Evolutionary conservation across 2,797 vertebrate genomes (phyloP), one percentile per base, ranked within the genome.

Genomic region (Enteromius thamalakanensis): DNA sequence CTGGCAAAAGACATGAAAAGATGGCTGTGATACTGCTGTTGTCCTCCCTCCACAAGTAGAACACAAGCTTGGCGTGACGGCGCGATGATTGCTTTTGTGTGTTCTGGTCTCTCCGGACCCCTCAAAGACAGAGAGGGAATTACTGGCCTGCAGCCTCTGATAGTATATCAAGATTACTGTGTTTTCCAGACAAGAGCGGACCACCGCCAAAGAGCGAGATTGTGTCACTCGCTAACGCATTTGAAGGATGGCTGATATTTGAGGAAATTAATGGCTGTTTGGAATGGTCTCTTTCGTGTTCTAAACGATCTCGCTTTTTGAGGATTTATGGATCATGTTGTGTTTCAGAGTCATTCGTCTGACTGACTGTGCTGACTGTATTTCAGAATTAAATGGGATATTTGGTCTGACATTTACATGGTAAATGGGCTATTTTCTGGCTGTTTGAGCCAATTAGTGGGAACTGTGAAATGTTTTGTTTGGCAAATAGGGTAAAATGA

Each of bases 1-100:
- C 85, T 92, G 89, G 90, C 93, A 92, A 87, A 81, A 68, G 87
- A 90, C 91, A 92, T 93, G 89, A 94, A 93, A 94, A 92, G 88
- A 75, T 87, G 87, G 78, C 86, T 90, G 91, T 88, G 90, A 92
- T 93, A 89, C 84, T 91, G 90, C 80, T 76, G 87, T 89, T 87
- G 89, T 80, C 26, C 88, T 86, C 91, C 85, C 87, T 90, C 84
- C 42, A 65, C 82, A 90, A 90, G 90, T 85, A 65, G 77, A 86
- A 83, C 88, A 84, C 79, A 80, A 87, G 83, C 82, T 89, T 88
- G 88, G 79, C 81, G 88, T 91, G 90, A 89, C 88, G 90, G 85
- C 34, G n/a, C 91, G 89, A 93, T 88, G 91, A 94, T 93, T 92
- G 90, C 90, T 88, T 87, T 90, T 86, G 90, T 89, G 90, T 87